Evolutionary conservation across 2,113 vertebrate species (phyloP).

Genomic region (Rallus limicola): DNA sequence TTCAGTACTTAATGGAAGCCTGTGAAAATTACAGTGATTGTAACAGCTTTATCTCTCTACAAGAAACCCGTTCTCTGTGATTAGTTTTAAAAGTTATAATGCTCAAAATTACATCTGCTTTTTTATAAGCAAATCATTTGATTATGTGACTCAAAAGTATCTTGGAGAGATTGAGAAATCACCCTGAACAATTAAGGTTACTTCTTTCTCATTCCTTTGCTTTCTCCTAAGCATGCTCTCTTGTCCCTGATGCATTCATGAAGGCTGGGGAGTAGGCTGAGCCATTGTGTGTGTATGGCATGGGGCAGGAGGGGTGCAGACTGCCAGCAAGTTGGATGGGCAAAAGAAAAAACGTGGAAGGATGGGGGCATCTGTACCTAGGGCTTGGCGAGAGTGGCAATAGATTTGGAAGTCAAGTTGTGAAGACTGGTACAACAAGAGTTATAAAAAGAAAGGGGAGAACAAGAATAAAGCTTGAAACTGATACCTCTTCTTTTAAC

Average conservation of each 20-base stretch:
- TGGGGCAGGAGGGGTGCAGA: not conserved
- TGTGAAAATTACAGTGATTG: conserved; percentile 4
- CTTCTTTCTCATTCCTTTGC: not conserved
- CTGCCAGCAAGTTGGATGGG: not conserved
- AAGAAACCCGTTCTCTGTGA: not conserved
- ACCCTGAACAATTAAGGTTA: not conserved
- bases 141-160: not conserved
- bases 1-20: not conserved
- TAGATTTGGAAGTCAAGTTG: not conserved
- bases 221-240: not conserved
- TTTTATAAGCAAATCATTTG: not conserved
- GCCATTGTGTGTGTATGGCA: not conserved
- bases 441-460: not conserved
- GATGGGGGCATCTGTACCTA: not conserved
- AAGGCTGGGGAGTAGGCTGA: not conserved
- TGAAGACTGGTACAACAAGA: not conserved
- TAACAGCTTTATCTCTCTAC: not conserved
- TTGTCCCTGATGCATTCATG: not conserved
- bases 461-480: not conserved
- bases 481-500: not conserved
- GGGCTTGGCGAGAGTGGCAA: not conserved
- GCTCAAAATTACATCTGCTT: not conserved
- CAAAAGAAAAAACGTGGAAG: not conserved
- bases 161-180: not conserved
- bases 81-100: conserved; percentile 5